Evolutionary conservation across 2,113 vertebrate species (phyloP).

Genomic region (Onychorhynchus coronatus): DNA sequence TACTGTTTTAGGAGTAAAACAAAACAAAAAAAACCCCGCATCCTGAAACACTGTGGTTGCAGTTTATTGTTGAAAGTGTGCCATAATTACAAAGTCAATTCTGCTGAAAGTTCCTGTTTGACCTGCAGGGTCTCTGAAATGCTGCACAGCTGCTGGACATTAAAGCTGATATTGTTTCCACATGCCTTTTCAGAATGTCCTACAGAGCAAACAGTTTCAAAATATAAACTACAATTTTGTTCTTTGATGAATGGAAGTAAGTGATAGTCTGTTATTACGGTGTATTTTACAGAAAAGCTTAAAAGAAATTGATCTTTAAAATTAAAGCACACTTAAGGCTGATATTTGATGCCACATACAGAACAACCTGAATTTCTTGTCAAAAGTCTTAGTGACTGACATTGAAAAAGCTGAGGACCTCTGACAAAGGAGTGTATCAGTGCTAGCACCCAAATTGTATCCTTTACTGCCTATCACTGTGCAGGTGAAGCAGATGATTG

Average conservation of each 20-base stretch:
- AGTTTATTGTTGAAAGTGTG: slow-evolving; percentile 20
- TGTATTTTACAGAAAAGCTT: slow-evolving; percentile 34
- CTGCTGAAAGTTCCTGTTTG: slow-evolving; percentile 40
- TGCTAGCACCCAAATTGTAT: slow-evolving; percentile 90
- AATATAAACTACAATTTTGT: slow-evolving; percentile 37
- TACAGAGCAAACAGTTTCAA: slow-evolving; percentile 26
- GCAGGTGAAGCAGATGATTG: slow-evolving; percentile 99
- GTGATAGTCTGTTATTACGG: neutral
- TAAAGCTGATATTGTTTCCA: slow-evolving; percentile 62
- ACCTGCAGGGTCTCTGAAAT: slow-evolving; percentile 50
- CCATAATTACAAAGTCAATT: slow-evolving; percentile 47
- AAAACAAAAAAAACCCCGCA: neutral
- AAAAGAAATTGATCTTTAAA: neutral
- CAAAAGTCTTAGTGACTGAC: slow-evolving; percentile 79
- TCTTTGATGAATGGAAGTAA: slow-evolving; percentile 38
- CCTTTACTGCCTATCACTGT: slow-evolving; percentile 96
- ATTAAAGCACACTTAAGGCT: neutral
- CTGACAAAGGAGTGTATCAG: slow-evolving; percentile 82
- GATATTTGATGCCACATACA: slow-evolving; percentile 68
- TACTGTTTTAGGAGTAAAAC: neutral
- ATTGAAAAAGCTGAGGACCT: slow-evolving; percentile 84
- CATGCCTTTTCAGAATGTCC: slow-evolving; percentile 50
- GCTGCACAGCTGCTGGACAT: slow-evolving; percentile 59
- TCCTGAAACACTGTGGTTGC: neutral
- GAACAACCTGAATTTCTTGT: slow-evolving; percentile 76